Conservation (phyloP, 2,888 invertebrate genomes). For the Flabesymbios commensalis region DNA sequence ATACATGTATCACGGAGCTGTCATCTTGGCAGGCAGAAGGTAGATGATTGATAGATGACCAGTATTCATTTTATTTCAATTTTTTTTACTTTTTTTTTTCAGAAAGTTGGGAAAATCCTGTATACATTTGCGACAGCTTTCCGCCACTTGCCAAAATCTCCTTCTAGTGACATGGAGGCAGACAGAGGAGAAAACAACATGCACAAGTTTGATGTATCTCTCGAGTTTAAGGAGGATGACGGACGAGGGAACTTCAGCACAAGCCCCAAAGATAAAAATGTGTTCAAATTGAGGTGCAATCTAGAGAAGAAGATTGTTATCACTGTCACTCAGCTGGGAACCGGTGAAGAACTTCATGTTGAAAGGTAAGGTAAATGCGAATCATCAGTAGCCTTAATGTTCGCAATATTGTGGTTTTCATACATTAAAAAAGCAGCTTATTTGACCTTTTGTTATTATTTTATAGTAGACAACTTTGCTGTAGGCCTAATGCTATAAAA, state of each 20-base stretch:
- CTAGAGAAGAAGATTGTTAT: slow-evolving; percentile 84
- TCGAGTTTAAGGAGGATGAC: slow-evolving; percentile 75
- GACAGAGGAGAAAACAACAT: slow-evolving; percentile 3
- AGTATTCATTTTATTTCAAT: no score
- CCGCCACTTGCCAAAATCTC: slow-evolving; percentile 73
- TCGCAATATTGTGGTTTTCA: background rate
- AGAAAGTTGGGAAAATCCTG: slow-evolving; percentile 65
- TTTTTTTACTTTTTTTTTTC: slow-evolving; percentile 17
- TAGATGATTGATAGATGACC: no score
- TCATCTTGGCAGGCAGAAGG: no score
- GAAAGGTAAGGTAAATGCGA: slow-evolving; percentile 66
- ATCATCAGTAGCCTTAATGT: background rate
- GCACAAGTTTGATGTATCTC: slow-evolving; percentile 78
- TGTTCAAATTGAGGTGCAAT: slow-evolving; percentile 73
- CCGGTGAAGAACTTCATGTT: slow-evolving; percentile 71
- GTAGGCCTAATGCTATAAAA: no score
- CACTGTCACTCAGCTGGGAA: slow-evolving; percentile 69
- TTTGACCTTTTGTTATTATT: no score
- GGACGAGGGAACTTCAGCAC: slow-evolving; percentile 69
- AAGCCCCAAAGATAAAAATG: slow-evolving; percentile 68
- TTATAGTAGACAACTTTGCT: no score
- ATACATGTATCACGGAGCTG: no score
- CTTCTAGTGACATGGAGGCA: background rate
- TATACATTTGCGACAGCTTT: slow-evolving; percentile 92
- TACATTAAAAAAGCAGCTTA: no score